Evolutionary conservation across 1,140 invertebrate species (phyloP).

Genomic region (Paramacrobiotus metropolitanus): DNA sequence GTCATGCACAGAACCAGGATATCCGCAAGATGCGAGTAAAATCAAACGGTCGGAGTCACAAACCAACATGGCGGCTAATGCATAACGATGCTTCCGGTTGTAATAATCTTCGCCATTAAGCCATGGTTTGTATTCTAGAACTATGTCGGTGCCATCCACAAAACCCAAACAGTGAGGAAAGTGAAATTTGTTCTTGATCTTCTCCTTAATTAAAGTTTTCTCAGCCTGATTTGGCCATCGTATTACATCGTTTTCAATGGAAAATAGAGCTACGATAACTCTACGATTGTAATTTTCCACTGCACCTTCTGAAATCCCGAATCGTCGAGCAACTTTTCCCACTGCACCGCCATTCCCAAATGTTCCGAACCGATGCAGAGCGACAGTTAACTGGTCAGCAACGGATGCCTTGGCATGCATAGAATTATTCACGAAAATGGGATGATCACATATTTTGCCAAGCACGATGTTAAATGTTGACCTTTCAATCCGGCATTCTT

Average conservation of each 20-base stretch:
- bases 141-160: neutral
- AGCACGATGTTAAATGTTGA: neutral
- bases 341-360: neutral
- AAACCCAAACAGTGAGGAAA: neutral
- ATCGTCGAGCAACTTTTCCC: neutral
- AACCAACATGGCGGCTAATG: neutral
- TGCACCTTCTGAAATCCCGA: neutral
- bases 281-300: neutral
- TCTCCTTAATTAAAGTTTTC: neutral
- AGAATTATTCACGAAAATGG: neutral
- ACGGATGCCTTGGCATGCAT: neutral
- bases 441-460: neutral
- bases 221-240: neutral
- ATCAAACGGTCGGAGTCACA: neutral
- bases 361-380: neutral
- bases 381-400: neutral
- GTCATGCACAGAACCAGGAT: neutral
- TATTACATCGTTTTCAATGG: neutral
- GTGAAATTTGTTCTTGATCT: neutral
- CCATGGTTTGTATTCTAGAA: neutral
- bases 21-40: neutral
- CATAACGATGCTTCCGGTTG: neutral
- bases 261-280: neutral
- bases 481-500: neutral
- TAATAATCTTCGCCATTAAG: neutral